Conservation (phyloP, 1,140 invertebrate species). For the Drosophila jambulina region DNA sequence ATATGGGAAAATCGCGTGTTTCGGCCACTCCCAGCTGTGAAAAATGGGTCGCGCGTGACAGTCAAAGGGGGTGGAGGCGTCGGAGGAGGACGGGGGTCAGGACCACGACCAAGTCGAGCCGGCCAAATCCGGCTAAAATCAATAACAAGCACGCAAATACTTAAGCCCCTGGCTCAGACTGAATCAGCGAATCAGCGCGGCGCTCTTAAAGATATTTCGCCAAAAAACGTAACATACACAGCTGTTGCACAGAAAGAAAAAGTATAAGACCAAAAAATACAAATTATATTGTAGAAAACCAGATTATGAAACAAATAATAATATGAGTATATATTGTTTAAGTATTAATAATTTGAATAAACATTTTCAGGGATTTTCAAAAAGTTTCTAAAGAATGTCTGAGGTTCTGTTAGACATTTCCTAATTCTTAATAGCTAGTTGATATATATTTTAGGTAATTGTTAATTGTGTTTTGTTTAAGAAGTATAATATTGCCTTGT, state of each 20-base stretch:
- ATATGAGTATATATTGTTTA: not conserved
- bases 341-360: not conserved
- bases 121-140: conserved; percentile 76
- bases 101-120: conserved; percentile 27
- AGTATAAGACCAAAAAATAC: not conserved
- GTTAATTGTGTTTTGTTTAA: not conserved
- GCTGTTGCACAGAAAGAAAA: not conserved
- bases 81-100: conserved; percentile 9
- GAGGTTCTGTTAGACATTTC: not conserved
- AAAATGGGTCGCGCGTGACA: conserved; percentile 74
- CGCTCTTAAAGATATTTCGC: conserved; percentile 38
- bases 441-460: not conserved
- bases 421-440: not conserved
- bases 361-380: too few relatives aligned
- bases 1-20: conserved; percentile 57
- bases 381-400: not conserved
- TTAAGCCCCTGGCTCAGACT: conserved; percentile 65
- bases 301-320: not conserved
- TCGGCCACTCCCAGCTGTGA: conserved; percentile 64
- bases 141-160: conserved; percentile 70
- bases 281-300: not conserved
- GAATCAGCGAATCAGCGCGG: conserved; percentile 39
- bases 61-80: conserved; percentile 10
- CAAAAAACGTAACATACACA: conserved; percentile 21
- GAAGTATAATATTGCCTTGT: not conserved